phyloP scores from a whole-genome alignment of 2,797 vertebrate genomes.

The Cephalopachus bancanus region DNA sequence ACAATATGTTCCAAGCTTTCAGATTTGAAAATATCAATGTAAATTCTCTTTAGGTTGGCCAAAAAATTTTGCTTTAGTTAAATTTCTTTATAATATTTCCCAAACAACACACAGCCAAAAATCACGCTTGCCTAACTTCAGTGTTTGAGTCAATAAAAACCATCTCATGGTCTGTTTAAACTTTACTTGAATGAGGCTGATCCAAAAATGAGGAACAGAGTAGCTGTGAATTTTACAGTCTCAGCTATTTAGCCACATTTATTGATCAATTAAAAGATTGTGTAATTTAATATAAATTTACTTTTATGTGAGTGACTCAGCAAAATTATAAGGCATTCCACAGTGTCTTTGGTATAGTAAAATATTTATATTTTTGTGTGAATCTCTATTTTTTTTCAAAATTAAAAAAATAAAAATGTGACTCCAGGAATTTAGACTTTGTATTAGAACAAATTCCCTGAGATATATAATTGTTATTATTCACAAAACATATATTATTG shows the following conservation, averaged over 20 bases:
- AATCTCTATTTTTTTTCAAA: slow-evolving; percentile 62
- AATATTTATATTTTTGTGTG: not conserved
- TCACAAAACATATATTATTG: not conserved
- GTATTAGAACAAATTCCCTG: not conserved
- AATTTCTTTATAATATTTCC: not conserved
- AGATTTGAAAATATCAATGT: not conserved
- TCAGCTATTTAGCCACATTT: not conserved
- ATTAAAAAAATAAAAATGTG: not conserved
- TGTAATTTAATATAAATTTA: slow-evolving; percentile 25
- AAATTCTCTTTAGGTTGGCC: not conserved
- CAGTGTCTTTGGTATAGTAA: not conserved
- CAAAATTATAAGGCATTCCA: not conserved
- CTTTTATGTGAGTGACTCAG: not conserved
- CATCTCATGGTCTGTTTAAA: slow-evolving; percentile 25
- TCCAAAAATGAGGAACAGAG: not conserved
- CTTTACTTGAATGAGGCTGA: not conserved
- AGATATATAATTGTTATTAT: not conserved
- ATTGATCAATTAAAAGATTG: not conserved
- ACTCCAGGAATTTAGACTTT: not conserved
- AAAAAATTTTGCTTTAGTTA: not conserved
- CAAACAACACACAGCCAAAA: not conserved
- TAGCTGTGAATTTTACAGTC: not conserved
- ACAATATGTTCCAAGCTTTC: not conserved
- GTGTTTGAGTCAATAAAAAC: not conserved
- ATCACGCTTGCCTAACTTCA: not conserved